Evolutionary conservation across 2,888 invertebrate genomes (phyloP), one percentile per base, ranked within the genome.

Genomic region (Drosophila parthenogenetica): DNA sequence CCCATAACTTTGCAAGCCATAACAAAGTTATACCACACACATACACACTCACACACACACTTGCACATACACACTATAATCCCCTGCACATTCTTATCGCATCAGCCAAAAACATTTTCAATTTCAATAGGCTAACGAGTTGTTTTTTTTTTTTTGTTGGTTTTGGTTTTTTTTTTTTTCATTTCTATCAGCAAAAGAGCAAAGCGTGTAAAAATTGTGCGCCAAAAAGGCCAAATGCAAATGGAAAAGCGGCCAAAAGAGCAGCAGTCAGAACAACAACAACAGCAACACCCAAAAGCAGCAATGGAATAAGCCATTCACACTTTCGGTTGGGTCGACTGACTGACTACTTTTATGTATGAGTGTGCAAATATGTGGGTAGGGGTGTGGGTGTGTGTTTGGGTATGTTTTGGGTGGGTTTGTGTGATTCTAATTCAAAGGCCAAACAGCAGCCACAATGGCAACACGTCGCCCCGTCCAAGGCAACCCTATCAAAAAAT

Each of bases 381-480:
- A 19, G 53, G 48, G 25, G 14, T 45, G 51, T 22, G 42, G 46
- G n/a, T 39, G 43, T 43, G 62, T 55, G 25, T 49, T 43, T 58
- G 62, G 50, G 63, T 64, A 50, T 68, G 64, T 66, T 29, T 29
- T 29, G 29, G 29, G 51, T 22, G 43, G 46, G n/a, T 39, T 40
- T 43, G 62, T 55, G 25, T 76, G 69, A 79, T 72, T 87, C 84
- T 84, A 84, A 84, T 84, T 83, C 84, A 86, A 88, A 89, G 87
- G 84, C 87, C 83, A 84, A 88, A 84, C 88, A 84, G 83, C 87
- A 87, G 87, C 87, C 83, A 80, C 84, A 80, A 86, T 80, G 70
- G 69, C 77, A 75, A 71, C 76, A 76, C 79, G 74, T 74, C 65
- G 65, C 64, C 65, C 60, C 39, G 39, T 57, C 73, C 84, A 77